Evolutionary conservation across 2,888 invertebrate species (phyloP), one percentile per base, ranked within the genome.

Genomic region (Polyploca ridens): DNA sequence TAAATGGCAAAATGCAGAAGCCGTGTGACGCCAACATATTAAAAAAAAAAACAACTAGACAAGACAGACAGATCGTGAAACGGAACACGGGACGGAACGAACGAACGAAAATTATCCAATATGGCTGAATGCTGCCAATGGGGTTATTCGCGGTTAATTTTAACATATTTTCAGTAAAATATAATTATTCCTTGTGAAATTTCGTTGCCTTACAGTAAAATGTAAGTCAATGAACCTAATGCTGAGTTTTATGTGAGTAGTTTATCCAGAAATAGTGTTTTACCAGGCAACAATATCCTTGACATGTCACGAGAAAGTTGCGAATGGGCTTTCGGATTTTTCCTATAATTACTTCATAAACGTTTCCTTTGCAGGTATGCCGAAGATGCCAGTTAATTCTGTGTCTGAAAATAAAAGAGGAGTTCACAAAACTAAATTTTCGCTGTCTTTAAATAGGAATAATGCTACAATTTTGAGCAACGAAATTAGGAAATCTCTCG

Each of bases 361-460:
- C 69, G 58, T 67, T 73, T 71, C 63, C 70, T 74, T 91, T 87
- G 14, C 89, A 94, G 94, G 93, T 93, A 84, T 91, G 80, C 94
- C 92, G 93, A 94, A 94, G 93, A 94, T 94, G 94, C 94, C 92
- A 92, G 90, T 92, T 89, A 92, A 93, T 81, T 90, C 89, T 86
- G 84, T 88, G 72, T 82, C 85, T 69, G 88, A 90, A 88, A 88
- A 87, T 77, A 93, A 90, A 88, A 90, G 90, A 89, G 87, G 88
- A 86, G 89, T 86, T 74, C 89, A 88, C 68, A 93, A 88, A 86
- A 77, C 89, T 66, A 93, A 85, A 86, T 88, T 89, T 83, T 89
- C 91, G 66, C 83, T 94, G 66, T 92, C 93, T 70, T 79, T 93
- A 73, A 90, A 85, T 73, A 90, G 84, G 82, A 93, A 92, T 84